Evolutionary conservation across 2,888 invertebrate genomes (phyloP), one percentile per base, ranked within the genome.

Genomic region (Agapetus fuscipes): DNA sequence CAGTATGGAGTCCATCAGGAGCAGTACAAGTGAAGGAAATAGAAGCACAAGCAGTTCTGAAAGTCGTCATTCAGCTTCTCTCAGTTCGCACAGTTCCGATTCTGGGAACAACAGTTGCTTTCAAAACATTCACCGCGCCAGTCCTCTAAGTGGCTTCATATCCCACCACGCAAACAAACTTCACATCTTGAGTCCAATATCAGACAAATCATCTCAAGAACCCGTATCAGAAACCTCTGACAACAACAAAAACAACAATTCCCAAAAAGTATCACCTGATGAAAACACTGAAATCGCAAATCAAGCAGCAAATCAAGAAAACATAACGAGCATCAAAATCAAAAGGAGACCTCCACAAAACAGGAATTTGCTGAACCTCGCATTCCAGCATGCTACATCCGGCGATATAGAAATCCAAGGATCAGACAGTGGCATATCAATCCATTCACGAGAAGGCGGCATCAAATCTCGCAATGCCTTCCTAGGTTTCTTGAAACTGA

Each of bases 191-290:
- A 89, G 88, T 53, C 89, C 89, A 13, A 89, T 89, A 54, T 88
- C 88, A 41, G 89, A 89, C 61, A 89, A 88, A 62, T 88, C 88
- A 14, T 87, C 87, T 1, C 87, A 86, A 60, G 89, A 89, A 55
- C 86, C 84, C 11, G 82, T 78, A 13, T 84, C 85, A 5, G 87
- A 88, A 60, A 80, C 83, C 13, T 84, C 83, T 9, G 86, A 86
- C 54, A 83, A 85, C 55, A 84, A 83, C 52, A 78, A 79, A 50
- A 80, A 82, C 56, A 83, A 83, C 54, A 82, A 82, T 54, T 83
- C 83, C 1, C 82, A 82, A 56, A 82, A 83, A 55, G 79, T 78
- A 34, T 81, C 84, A 13, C 85, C 84, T 0, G 83, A 82, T 54
- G 83, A 82, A 54, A 80, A 80, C 46, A 58, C 54, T 31, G 62